Evolutionary conservation across 2,113 vertebrate genomes (phyloP), one percentile per base, ranked within the genome.

Genomic region (Vanacampus margaritifer): DNA sequence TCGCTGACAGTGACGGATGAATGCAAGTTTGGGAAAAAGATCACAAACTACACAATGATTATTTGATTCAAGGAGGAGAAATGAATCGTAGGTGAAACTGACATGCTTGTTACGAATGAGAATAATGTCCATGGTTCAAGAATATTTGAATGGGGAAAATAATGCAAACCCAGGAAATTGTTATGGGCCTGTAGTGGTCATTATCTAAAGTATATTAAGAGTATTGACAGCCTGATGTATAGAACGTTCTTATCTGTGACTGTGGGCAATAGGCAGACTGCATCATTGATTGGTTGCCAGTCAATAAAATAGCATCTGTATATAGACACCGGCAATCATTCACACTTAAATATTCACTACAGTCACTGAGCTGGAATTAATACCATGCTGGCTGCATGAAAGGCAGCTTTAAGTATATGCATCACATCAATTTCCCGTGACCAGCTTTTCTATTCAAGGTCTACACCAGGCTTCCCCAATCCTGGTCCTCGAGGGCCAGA

Each of bases 1-100:
- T 86, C 75, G 73, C 72, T 50, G 69, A 68, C 36, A 48, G 35
- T 53, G 71, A 71, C n/a, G 43, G 61, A 76, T 7, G 24, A 69
- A 72, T 71, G 51, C 13, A 8, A 67, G 69, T 66, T 67, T 73
- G 28, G 73, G 28, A 39, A 61, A 45, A 71, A 36, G 5, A 39
- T 56, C 28, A 69, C 24, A 16, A 9, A 58, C 56, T 63, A 10
- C 16, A 56, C 36, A 50, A 66, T 63, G 65, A 41, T 68, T 61
- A 23, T 39, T 60, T 21, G n/a, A 62, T 16, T 62, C n/a, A 43
- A 24, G 13, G 12, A 36, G 53, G 67, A 77, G 32, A 45, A 35
- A 54, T 45, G 37, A 3, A 26, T 32, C 70, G 48, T 32, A 53
- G 10, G 41, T 21, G 37, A 37, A 56, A 64, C 58, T 72, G 51